Conservation (phyloP, 1,140 invertebrate genomes). For the Drosophila lowei region DNA sequence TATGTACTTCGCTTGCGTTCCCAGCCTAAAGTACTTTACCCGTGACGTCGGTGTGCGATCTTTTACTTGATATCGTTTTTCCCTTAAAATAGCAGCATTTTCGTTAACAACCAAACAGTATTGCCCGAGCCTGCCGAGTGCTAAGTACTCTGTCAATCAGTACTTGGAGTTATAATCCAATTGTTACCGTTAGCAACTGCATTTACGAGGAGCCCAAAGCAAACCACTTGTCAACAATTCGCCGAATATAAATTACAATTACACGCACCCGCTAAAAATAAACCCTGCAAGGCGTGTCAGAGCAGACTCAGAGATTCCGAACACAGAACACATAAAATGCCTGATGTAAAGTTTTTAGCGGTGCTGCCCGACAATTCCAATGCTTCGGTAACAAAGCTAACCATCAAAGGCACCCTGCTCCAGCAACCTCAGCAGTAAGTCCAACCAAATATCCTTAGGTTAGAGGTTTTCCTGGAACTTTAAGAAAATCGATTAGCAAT, state of each 20-base stretch:
- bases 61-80: slow-evolving; percentile 28
- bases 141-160: slow-evolving; percentile 29
- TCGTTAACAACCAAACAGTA: slow-evolving; percentile 40
- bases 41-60: slow-evolving; percentile 58
- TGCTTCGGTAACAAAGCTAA: slow-evolving; percentile 31
- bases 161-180: slow-evolving; percentile 15
- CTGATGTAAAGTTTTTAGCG: slow-evolving; percentile 47
- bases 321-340: slow-evolving; percentile 36
- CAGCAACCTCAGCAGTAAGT: slow-evolving; percentile 58
- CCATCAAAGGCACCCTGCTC: slow-evolving; percentile 35
- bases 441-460: background rate
- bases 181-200: slow-evolving; percentile 56
- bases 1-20: slow-evolving; percentile 35
- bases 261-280: slow-evolving; percentile 32
- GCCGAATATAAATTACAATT: slow-evolving; percentile 34
- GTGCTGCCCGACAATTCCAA: slow-evolving; percentile 50
- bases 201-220: slow-evolving; percentile 15
- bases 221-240: slow-evolving; percentile 10
- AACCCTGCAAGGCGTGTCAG: slow-evolving; percentile 1
- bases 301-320: slow-evolving; percentile 5
- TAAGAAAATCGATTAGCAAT: slow-evolving; percentile 53
- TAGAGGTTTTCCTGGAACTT: background rate
- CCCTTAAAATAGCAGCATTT: slow-evolving; percentile 29
- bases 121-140: slow-evolving; percentile 37
- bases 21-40: slow-evolving; percentile 28